These are phyloP conservation scores for Epizoanthus illoricatus DNA, from an alignment of 92 coral and sea anemone genomes.

Conservation along the genomic window DNA sequence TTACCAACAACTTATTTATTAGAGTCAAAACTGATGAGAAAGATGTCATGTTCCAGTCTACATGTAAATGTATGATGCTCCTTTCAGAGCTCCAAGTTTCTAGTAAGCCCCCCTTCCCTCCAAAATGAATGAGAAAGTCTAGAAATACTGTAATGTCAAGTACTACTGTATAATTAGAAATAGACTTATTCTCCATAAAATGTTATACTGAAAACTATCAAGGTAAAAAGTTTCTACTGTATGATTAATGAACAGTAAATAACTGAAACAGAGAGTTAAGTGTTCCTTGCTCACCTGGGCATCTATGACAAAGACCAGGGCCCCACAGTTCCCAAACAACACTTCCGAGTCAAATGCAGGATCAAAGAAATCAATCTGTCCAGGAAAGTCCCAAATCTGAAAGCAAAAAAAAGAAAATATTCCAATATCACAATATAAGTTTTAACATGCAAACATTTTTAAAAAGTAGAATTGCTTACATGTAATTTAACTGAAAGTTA, in stretches of 20 bases:
- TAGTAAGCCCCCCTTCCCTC: no score
- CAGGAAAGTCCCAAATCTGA: slow-evolving; percentile 99
- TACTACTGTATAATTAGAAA: neutral
- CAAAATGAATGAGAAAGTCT: no score
- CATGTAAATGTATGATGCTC: no score
- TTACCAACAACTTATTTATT: no score
- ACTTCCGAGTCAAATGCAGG: slow-evolving; percentile 98
- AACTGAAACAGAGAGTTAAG: neutral
- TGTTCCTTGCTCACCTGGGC: slow-evolving; percentile 73
- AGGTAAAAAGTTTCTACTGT: no score
- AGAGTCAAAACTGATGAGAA: no score
- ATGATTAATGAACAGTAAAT: neutral
- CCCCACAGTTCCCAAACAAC: slow-evolving; percentile 96
- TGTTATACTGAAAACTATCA: no score
- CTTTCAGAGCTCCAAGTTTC: no score
- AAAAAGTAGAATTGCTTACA: neutral
- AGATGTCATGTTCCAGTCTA: no score
- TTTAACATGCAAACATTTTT: neutral
- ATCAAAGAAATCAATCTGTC: slow-evolving; percentile 98
- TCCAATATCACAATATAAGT: neutral
- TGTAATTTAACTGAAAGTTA: no score
- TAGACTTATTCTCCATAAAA: no score
- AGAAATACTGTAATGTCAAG: no score
- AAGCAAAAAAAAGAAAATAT: neutral
- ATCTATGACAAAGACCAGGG: slow-evolving; percentile 97